Base-by-base conservation (phyloP, 92 coral and sea anemone genomes). In the Metridium senile region DNA sequence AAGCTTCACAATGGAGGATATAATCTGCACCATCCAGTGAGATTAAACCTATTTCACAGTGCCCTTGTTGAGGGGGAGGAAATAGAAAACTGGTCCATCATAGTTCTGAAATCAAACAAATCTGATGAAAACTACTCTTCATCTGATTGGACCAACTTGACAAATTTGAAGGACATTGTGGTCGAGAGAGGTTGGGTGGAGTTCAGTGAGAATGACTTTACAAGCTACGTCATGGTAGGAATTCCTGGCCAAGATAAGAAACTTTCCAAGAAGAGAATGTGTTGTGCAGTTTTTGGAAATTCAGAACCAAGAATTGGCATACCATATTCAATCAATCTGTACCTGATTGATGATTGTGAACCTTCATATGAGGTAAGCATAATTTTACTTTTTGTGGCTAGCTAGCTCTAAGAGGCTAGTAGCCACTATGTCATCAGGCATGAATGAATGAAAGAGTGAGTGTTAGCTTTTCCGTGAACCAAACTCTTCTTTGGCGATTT, bases 301-400 rank as follows among this genome's bases (percentile, higher is more conserved):
- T 71, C 66, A 64, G 87, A 78, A 43, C 71, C 80, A 23, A 76
- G 33, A 46, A 74, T 27, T 39, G 83, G 79, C 46, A 58, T 51
- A 28, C 64, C 75, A 46, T 88, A 75, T 31, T 66, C 84, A 11
- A 84, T 76, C 20, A 76, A 68, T 13, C 28, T 84, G 52, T 87
- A 82, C 39, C 30, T 91, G 16, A 67, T 91, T 26, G 97, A 91
- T 78, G 97, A 91, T 77, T 85, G 93, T 58, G 93, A 88, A 70
- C 77, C 97, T 32, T 84, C 93, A 31, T 34, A 72, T 2, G 71
- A 72, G 89, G 96, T 90, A 74, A 59, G 2, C 13, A n/a, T n/a
- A n/a, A n/a, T n/a, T n/a, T n/a, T n/a, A n/a, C n/a, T n/a, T n/a
- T n/a, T n/a, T n/a, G n/a, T n/a, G n/a, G n/a, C n/a, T n/a, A n/a